These are phyloP conservation scores for Drosophila fuyamai DNA, from an alignment of 1,140 invertebrate genomes.

Conservation along the genomic window DNA sequence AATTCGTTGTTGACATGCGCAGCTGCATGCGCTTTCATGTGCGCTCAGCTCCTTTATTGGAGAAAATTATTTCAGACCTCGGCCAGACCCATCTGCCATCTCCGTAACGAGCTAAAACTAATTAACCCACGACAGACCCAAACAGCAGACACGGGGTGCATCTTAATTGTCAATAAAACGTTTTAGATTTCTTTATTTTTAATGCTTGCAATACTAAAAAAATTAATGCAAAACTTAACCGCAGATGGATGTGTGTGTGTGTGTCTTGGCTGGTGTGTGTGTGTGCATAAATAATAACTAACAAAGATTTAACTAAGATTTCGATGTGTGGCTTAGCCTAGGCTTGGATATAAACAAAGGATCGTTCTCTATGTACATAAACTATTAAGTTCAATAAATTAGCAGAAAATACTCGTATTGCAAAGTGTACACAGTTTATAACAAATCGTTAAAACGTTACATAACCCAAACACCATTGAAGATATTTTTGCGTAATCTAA, in stretches of 20 bases:
- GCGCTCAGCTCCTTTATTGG: constrained; percentile 74
- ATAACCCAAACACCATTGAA: constrained; percentile 76
- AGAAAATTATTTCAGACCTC: constrained; percentile 78
- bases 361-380: constrained; percentile 45
- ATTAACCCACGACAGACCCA: constrained; percentile 65
- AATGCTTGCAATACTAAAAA: constrained; percentile 78
- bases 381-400: constrained; percentile 75
- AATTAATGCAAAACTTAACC: constrained; percentile 66
- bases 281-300: constrained; percentile 81
- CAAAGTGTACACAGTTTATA: constrained; percentile 71
- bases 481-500: constrained; percentile 51
- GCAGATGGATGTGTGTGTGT: constrained; percentile 52
- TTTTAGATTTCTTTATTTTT: constrained; percentile 76
- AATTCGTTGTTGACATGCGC: constrained; percentile 70
- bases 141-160: constrained; percentile 33
- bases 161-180: constrained; percentile 78
- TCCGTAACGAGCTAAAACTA: constrained; percentile 63
- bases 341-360: constrained; percentile 47
- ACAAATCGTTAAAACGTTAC: constrained; percentile 63
- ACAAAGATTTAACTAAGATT: constrained; percentile 79
- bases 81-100: constrained; percentile 31
- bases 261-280: constrained; percentile 25
- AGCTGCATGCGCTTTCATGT: constrained; percentile 78
- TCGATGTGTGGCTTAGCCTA: constrained; percentile 55
- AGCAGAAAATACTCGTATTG: constrained; percentile 71